A percentile compares a stretch with the other conserved stretches of the same genome.
phyloP scores from a whole-genome alignment of 2,113 vertebrate genomes.

The Aspidoscelis tigris region DNA sequence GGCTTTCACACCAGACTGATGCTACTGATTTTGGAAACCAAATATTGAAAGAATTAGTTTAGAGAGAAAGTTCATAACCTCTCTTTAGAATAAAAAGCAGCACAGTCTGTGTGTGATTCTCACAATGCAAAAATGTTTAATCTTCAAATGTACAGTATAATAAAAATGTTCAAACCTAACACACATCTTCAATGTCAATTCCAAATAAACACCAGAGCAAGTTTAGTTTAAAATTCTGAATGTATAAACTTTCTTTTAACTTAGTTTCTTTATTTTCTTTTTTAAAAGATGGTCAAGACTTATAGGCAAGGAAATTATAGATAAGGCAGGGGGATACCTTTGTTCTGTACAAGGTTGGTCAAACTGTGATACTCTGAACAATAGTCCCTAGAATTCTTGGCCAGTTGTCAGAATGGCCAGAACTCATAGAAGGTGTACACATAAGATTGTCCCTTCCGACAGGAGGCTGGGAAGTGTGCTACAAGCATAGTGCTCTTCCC shows the following conservation, averaged over 20 bases:
- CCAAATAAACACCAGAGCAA: constrained; percentile 54
- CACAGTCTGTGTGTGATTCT: constrained; percentile 59
- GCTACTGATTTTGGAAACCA: constrained; percentile 71
- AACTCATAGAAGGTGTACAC: no score
- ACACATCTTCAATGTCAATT: constrained; percentile 60
- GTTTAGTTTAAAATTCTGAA: constrained; percentile 51
- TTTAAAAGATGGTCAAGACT: constrained; percentile 26
- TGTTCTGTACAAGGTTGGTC: no score
- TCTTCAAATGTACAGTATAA: constrained; percentile 71
- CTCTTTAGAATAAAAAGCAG: constrained; percentile 46
- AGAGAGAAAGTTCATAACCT: constrained; percentile 69
- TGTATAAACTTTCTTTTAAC: constrained; percentile 54
- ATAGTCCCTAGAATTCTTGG: no score
- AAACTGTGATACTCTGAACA: no score
- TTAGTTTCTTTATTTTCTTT: constrained; percentile 22
- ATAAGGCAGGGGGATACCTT: background rate
- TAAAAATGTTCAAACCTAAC: constrained; percentile 68
- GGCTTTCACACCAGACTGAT: constrained; percentile 62
- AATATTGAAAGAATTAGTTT: constrained; percentile 62
- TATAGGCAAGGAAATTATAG: constrained; percentile 28
- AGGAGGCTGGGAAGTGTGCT: no score
- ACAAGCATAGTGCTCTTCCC: no score
- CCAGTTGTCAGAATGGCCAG: no score
- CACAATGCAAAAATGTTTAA: constrained; percentile 36
- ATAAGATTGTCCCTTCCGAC: no score